phyloP scores from a whole-genome alignment of 2,888 invertebrate species.

The Drosophila ustulata region DNA sequence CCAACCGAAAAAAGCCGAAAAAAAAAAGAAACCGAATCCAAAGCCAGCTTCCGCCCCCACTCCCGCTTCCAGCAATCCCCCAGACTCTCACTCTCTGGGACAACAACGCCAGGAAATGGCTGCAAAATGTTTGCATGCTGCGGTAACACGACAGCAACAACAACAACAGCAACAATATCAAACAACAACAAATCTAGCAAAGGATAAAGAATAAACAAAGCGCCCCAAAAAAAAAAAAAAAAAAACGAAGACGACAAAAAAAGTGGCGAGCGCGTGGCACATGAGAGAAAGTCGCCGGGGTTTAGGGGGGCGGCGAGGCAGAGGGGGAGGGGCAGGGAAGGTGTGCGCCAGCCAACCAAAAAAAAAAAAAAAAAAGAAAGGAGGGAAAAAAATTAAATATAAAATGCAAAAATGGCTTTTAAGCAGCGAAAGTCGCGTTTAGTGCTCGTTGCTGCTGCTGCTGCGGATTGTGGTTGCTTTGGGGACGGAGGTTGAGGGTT shows the following conservation, averaged over 20 bases:
- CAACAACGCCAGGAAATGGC: constrained; percentile 53
- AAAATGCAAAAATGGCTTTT: constrained; percentile 80
- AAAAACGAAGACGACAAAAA: constrained; percentile 14
- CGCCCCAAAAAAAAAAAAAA: constrained; percentile 4
- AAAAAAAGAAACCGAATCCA: constrained; percentile 1
- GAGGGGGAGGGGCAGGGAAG: neutral
- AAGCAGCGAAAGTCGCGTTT: constrained; percentile 76
- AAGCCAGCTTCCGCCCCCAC: neutral
- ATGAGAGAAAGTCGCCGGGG: neutral
- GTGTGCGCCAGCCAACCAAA: constrained; percentile 1
- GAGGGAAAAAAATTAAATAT: constrained; percentile 68
- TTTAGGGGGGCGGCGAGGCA: neutral
- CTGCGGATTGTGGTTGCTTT: constrained; percentile 19
- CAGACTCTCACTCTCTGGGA: constrained; percentile 1
- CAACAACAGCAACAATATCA: constrained; percentile 13
- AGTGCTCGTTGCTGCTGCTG: constrained; percentile 26
- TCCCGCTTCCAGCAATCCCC: neutral
- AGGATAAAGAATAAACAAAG: constrained; percentile 75
- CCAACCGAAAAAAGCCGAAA: constrained; percentile 1
- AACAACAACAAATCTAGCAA: constrained; percentile 44
- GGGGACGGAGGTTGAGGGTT: neutral
- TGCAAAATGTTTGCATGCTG: constrained; percentile 76
- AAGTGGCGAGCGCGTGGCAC: constrained; percentile 47
- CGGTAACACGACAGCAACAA: constrained; percentile 57
- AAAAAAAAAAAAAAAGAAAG: constrained; percentile 1